These are phyloP conservation scores for Agrypnia vestita DNA, from an alignment of 1,140 invertebrate species.

Conservation along the genomic window DNA sequence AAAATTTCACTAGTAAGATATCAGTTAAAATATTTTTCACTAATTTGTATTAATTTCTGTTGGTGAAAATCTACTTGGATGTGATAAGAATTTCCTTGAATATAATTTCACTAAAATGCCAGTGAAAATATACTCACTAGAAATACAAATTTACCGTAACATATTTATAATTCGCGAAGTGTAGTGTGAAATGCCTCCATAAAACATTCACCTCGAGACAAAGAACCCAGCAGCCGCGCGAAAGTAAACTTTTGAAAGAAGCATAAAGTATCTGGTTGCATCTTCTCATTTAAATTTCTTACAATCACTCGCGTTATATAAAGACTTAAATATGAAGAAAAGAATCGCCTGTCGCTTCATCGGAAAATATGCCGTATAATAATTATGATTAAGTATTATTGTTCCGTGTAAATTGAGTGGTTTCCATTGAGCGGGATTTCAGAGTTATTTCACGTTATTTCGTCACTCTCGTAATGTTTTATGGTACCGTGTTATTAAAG, in stretches of 20 bases:
- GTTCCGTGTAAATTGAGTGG: slow-evolving; percentile 32
- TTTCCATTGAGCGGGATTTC: slow-evolving; percentile 10
- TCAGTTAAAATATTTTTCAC: too few species aligned
- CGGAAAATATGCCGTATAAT: slow-evolving; percentile 8
- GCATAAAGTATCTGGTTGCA: background rate
- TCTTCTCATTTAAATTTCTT: background rate
- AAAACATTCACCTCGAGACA: too few species aligned
- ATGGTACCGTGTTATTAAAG: background rate
- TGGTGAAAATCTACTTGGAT: too few species aligned
- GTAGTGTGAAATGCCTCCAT: too few species aligned
- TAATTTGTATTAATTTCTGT: too few species aligned
- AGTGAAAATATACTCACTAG: too few species aligned
- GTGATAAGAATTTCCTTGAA: too few species aligned
- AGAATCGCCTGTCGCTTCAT: background rate
- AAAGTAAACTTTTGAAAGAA: slow-evolving; percentile 3
- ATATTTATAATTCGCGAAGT: too few species aligned
- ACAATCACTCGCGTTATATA: background rate
- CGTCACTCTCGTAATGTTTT: slow-evolving; percentile 12
- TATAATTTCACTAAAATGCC: too few species aligned
- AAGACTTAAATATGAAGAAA: background rate
- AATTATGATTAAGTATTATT: slow-evolving; percentile 38
- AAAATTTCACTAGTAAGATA: too few species aligned
- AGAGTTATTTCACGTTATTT: slow-evolving; percentile 35
- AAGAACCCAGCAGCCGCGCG: too few species aligned
- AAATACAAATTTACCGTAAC: too few species aligned